These are phyloP conservation scores for Ametastegia equiseti DNA, from an alignment of 2,888 invertebrate genomes.

Conservation along the genomic window DNA sequence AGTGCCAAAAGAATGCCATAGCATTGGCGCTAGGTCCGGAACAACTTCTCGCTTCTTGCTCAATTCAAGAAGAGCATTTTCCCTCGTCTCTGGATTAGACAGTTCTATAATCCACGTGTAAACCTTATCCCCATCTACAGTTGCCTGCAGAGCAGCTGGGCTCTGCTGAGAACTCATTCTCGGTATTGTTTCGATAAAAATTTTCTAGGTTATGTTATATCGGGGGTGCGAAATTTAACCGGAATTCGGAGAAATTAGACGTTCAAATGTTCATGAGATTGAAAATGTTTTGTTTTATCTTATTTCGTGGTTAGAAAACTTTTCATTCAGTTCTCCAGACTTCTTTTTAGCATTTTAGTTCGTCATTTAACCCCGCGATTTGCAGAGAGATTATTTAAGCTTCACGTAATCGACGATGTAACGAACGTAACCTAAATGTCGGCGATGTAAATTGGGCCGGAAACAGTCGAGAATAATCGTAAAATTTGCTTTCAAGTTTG, in stretches of 20 bases:
- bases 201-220: too few relatives aligned
- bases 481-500: background rate
- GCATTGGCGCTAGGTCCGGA: constrained; percentile 97
- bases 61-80: constrained; percentile 97
- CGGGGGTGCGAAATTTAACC: too few relatives aligned
- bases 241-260: too few relatives aligned
- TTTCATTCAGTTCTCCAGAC: background rate
- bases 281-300: too few relatives aligned
- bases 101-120: constrained; percentile 95
- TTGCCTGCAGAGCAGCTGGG: constrained; percentile 84
- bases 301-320: too few relatives aligned
- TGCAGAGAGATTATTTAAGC: too few relatives aligned
- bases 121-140: constrained; percentile 92
- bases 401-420: too few relatives aligned
- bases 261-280: too few relatives aligned
- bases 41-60: constrained; percentile 94
- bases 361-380: too few relatives aligned
- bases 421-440: constrained; percentile 4
- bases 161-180: constrained; percentile 87
- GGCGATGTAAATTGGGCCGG: background rate
- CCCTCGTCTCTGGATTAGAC: constrained; percentile 95
- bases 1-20: constrained; percentile 99
- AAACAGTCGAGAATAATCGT: background rate
- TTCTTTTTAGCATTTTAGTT: too few relatives aligned
- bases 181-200: too few relatives aligned